Base-by-base conservation (phyloP, 2,797 vertebrate genomes). In the Geotria australis region DNA sequence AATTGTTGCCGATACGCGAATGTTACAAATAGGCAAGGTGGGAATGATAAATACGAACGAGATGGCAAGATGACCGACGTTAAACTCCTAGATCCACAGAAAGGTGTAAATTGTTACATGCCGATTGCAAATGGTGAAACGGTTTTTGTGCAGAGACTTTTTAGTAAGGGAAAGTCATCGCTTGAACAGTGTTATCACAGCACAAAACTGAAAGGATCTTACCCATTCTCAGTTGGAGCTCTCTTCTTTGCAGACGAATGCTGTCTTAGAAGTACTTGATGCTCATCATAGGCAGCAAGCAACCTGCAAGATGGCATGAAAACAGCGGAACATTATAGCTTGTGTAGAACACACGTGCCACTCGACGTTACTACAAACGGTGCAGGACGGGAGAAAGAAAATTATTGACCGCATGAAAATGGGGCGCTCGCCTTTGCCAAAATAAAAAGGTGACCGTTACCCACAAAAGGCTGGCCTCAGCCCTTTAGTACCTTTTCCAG, bases 141-240 rank as follows among this genome's bases (percentile, higher is more conserved):
- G 38, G 24, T n/a, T n/a, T n/a, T 3, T 38, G 5, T 5, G 24
- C 4, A 38, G 5, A 38, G 24, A 38, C 38, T 38, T 38, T 38
- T 38, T 38, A 38, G 38, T 38, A 24, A 38, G 38, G 6, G 24
- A 24, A 38, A 38, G 24, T 38, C 24, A 38, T 38, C 24, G 5
- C 24, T 38, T 6, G 38, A 38, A 38, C 24, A 24, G 24, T 38
- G 24, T 38, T 38, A 38, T 38, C 24, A 38, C 15, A 38, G 8
- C 15, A n/a, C 10, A 8, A 6, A 9, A 53, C 45, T 8, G 7
- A 46, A 10, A 13, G 56, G 15, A 12, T 55, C 77, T 62, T 78
- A 95, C 69, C 85, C 85, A 13, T 94, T 94, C 73, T 96, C 86
- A 0, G 82, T 38, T 38, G 24, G 76, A 67, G 84, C 85, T 65